Conservation (phyloP, 2,113 vertebrate genomes). For the Lophius piscatorius region DNA sequence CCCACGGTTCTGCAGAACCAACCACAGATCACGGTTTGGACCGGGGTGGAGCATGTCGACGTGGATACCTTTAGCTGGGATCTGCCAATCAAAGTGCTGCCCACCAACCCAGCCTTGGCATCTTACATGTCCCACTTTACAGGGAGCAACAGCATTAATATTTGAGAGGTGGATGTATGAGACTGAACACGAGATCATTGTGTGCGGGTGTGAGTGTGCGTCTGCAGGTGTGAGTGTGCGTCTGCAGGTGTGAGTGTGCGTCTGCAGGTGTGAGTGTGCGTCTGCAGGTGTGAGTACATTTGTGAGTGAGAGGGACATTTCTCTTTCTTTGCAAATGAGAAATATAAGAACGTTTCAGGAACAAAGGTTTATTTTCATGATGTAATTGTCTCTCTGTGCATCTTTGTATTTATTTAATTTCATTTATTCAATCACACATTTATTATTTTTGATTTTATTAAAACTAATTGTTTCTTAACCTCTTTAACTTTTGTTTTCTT, state of each 20-base stretch:
- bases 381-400: no score
- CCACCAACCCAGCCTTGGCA: constrained; percentile 92
- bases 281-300: not conserved
- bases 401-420: constrained; percentile 50
- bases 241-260: constrained; percentile 3
- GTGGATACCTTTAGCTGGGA: constrained; percentile 99
- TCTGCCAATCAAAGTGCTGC: constrained; percentile 94
- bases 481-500: constrained; percentile 13
- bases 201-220: constrained; percentile 3
- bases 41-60: constrained; percentile 89
- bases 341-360: constrained; percentile 22
- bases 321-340: not conserved
- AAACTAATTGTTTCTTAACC: constrained; percentile 9
- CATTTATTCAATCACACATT: not conserved
- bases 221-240: constrained; percentile 16
- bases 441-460: constrained; percentile 2
- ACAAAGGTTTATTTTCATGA: constrained; percentile 18
- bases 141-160: constrained; percentile 90
- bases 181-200: no score
- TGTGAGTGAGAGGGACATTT: not conserved
- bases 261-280: no score
- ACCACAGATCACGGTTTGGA: constrained; percentile 87
- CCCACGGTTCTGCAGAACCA: constrained; percentile 86
- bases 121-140: constrained; percentile 92
- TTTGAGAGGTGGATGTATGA: constrained; percentile 75